Evolutionary conservation across 92 coral and sea anemone species (phyloP).

Genomic region (Parazoanthus atlanticus): DNA sequence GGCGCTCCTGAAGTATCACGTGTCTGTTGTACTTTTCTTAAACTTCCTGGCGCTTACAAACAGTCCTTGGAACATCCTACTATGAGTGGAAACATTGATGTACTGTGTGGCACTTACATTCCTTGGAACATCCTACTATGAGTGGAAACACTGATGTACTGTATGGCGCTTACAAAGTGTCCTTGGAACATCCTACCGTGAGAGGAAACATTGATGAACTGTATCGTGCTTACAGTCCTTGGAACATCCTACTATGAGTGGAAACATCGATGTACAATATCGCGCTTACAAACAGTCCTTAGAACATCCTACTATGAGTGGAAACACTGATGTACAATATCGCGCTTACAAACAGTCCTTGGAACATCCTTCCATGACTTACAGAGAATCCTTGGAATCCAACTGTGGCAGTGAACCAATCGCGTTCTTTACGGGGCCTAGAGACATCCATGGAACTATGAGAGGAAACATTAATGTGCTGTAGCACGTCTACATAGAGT

Average conservation of each 20-base stretch:
- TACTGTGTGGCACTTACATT: background rate
- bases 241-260: too few relatives aligned
- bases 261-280: too few relatives aligned
- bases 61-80: background rate
- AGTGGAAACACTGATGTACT: background rate
- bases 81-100: background rate
- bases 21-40: background rate
- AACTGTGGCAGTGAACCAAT: too few relatives aligned
- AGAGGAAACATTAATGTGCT: too few relatives aligned
- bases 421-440: too few relatives aligned
- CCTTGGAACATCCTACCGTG: background rate
- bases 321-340: too few relatives aligned
- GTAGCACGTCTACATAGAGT: background rate
- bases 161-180: background rate
- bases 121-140: background rate
- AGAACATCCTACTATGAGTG: background rate
- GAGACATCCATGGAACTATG: too few relatives aligned
- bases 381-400: background rate
- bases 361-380: background rate
- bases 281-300: background rate
- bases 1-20: constrained; percentile 38
- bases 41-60: background rate
- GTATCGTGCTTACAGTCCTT: too few relatives aligned
- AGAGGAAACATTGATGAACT: too few relatives aligned
- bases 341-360: background rate